Percentiles rank a stretch among this genome's conserved stretches.
Conservation (phyloP, 2,113 vertebrate genomes). For the Megaleporinus macrocephalus region DNA sequence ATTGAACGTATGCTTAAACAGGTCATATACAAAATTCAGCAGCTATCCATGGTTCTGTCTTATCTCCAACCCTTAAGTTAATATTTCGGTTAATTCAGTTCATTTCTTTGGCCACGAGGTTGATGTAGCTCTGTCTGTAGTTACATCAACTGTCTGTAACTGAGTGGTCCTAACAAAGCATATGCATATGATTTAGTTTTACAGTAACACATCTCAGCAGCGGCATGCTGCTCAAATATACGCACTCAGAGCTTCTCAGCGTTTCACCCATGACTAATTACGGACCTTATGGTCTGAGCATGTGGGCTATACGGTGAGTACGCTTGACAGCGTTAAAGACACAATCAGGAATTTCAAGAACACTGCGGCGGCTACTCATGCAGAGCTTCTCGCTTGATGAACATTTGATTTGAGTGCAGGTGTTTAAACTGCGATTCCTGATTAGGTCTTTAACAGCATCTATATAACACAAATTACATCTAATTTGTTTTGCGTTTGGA, state of each 20-base stretch:
- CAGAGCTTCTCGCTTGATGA: no score
- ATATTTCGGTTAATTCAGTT: not conserved
- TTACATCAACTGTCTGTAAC: no score
- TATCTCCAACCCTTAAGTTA: not conserved
- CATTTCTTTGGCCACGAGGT: not conserved
- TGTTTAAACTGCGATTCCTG: not conserved
- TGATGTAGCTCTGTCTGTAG: not conserved
- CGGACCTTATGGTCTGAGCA: not conserved
- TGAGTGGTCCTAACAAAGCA: not conserved
- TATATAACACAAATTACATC: not conserved
- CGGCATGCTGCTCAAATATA: not conserved
- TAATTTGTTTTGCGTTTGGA: not conserved
- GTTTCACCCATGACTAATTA: not conserved
- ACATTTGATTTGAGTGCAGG: not conserved
- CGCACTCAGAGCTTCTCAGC: not conserved
- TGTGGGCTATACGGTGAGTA: not conserved
- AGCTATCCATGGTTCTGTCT: not conserved
- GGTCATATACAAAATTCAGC: not conserved
- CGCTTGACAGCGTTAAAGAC: not conserved
- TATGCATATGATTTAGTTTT: slow-evolving; percentile 14
- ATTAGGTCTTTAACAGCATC: not conserved
- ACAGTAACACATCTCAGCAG: not conserved
- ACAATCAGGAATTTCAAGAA: not conserved
- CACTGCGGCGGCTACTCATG: not conserved
- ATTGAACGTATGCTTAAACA: not conserved